A percentile compares a stretch with the other conserved stretches of the same genome.
Evolutionary conservation across 2,113 vertebrate genomes (phyloP).

Genomic region (Carassius carassius): DNA sequence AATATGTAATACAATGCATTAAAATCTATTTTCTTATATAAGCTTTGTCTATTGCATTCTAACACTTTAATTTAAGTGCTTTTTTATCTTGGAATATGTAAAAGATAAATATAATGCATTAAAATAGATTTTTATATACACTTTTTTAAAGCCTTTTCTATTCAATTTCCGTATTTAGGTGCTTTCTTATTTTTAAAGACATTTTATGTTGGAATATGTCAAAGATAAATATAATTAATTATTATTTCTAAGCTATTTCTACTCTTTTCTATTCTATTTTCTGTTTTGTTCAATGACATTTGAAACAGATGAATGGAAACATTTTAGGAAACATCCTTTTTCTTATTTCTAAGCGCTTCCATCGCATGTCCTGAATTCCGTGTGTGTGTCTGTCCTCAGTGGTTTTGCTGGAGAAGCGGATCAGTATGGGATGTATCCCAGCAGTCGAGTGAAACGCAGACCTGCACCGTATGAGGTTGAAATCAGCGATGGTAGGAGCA

Average conservation of each 20-base stretch:
- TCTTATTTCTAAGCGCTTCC: not conserved
- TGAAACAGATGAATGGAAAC: not conserved
- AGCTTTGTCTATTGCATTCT: not conserved
- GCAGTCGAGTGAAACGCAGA: constrained; percentile 76
- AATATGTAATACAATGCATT: not conserved
- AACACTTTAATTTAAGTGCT: not conserved
- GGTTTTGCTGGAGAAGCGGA: constrained; percentile 83
- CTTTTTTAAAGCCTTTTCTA: not conserved
- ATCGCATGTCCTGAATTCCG: too few species aligned
- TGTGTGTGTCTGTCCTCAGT: constrained; percentile 61
- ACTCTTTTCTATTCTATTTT: not conserved
- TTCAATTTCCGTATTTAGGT: not conserved
- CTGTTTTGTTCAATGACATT: not conserved
- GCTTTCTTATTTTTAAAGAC: not conserved
- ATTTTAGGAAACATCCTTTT: not conserved
- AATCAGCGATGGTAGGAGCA: constrained; percentile 78
- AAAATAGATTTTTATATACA: not conserved
- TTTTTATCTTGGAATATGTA: not conserved
- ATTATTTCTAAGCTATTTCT: not conserved
- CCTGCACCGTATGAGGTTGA: constrained; percentile 86
- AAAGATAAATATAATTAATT: not conserved
- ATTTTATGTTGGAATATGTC: not conserved
- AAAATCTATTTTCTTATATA: not conserved
- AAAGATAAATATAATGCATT: not conserved
- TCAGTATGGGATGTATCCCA: constrained; percentile 81